These are phyloP conservation scores for Dasyurus viverrinus DNA, from an alignment of 2,113 vertebrate species.

Conservation along the genomic window DNA sequence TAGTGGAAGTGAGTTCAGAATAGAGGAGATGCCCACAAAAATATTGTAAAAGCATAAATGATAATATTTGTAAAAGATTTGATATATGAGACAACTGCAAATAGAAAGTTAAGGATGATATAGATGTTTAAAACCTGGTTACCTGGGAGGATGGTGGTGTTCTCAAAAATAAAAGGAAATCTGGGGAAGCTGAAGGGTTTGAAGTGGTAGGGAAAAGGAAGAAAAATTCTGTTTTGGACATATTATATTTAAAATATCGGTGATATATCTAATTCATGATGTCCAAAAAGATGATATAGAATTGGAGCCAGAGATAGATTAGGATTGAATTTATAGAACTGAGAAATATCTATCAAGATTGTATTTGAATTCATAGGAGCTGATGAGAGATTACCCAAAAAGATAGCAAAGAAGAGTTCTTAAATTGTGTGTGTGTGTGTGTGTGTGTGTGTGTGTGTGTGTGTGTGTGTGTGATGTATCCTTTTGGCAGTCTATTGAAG, in stretches of 20 bases:
- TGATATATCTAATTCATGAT: background rate
- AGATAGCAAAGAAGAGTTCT: background rate
- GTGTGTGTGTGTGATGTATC: background rate
- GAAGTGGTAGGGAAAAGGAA: background rate
- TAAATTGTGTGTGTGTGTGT: background rate
- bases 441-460: background rate
- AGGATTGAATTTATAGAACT: background rate
- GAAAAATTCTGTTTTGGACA: background rate
- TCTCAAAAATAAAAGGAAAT: too few relatives aligned
- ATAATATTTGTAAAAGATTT: background rate
- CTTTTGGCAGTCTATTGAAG: too few relatives aligned
- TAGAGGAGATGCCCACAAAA: background rate
- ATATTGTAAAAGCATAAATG: background rate
- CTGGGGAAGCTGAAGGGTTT: background rate
- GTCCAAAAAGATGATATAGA: background rate
- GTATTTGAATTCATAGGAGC: background rate
- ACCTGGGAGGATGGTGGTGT: background rate
- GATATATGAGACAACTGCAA: background rate
- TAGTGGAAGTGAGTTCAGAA: background rate
- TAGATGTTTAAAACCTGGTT: background rate
- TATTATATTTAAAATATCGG: background rate
- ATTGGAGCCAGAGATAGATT: background rate
- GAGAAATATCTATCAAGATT: background rate
- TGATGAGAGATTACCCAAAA: background rate
- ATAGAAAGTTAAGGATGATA: too few relatives aligned